Conservation (phyloP, 2,888 invertebrate genomes). For the Cheilosia scutellata region DNA sequence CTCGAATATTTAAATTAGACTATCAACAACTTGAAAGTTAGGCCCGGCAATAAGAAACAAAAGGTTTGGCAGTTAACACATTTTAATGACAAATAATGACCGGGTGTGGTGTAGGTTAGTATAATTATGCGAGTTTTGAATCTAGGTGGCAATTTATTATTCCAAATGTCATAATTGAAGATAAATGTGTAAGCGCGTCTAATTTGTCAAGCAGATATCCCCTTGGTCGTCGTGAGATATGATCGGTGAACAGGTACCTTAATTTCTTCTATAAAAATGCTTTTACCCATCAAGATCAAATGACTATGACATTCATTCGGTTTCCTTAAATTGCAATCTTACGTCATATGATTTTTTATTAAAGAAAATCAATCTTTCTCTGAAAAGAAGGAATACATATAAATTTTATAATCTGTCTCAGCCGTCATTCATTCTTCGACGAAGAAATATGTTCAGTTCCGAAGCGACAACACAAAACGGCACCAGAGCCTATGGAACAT, state of each 20-base stretch:
- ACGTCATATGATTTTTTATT: not conserved
- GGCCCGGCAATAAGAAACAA: not conserved
- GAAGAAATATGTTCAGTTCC: not conserved
- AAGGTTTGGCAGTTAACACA: not conserved
- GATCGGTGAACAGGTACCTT: not conserved
- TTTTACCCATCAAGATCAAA: no score
- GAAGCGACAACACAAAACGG: not conserved
- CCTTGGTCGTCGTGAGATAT: not conserved
- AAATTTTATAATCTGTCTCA: not conserved
- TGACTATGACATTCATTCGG: no score
- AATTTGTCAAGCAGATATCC: no score
- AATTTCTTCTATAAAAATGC: not conserved
- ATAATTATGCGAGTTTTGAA: no score
- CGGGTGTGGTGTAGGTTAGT: not conserved
- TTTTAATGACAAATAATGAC: not conserved
- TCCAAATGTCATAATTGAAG: no score
- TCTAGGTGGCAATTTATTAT: no score
- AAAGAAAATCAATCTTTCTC: not conserved
- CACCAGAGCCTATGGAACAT: conserved; percentile 17
- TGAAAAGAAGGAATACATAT: not conserved
- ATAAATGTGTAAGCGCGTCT: no score
- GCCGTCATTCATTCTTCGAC: not conserved
- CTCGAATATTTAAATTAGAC: conserved; percentile 16
- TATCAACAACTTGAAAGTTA: conserved; percentile 10
- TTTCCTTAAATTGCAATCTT: no score